Base-by-base conservation (phyloP, 1,140 invertebrate species). In the Drosophila grimshawi region DNA sequence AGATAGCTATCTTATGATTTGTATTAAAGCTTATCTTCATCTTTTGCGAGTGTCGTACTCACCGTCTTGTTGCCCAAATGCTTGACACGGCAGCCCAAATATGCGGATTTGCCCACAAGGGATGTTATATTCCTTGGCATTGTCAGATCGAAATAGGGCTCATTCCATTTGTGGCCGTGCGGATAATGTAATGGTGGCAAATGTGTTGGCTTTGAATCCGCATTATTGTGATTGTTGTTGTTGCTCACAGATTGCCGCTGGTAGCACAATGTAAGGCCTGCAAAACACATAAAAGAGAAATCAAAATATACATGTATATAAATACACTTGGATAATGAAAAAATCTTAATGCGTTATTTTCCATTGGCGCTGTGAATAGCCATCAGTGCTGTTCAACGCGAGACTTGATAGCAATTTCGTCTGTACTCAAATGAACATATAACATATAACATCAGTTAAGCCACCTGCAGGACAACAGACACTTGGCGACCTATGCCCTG, bases 11-110 rank as follows among this genome's bases (percentile, higher is more conserved):
- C 57, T 57, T 32, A 43, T 61, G 65, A 74, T 63, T 61, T 63
- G 52, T 61, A 56, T 74, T 74, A 62, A 71, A 63, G 57, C 43
- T 41, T 70, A 75, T 70, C 45, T 71, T 32, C 32, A 61, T 41
- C 39, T 73, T 43, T 39, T 29, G 30, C n/a, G 10, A 39, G 19
- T 33, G 35, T n/a, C 7, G 27, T 37, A 81, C 85, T 85, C 92
- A 98, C 97, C 93, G 97, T 97, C 94, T 97, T 95, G 82, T 98
- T 96, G 10, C 96, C 97, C 59, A 97, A 95, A 94, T 97, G 96
- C 90, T 97, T 97, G 37, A 97, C 97, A 72, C 96, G 94, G 93
- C 97, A 98, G 85, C 95, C 95, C 57, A 98, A 94, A 80, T 96
- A 94, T n/a, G 96, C 96, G 19, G 96, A 95, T 92, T 97, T 97